Base-by-base conservation (phyloP, 2,113 vertebrate species). In the Megalops atlanticus region DNA sequence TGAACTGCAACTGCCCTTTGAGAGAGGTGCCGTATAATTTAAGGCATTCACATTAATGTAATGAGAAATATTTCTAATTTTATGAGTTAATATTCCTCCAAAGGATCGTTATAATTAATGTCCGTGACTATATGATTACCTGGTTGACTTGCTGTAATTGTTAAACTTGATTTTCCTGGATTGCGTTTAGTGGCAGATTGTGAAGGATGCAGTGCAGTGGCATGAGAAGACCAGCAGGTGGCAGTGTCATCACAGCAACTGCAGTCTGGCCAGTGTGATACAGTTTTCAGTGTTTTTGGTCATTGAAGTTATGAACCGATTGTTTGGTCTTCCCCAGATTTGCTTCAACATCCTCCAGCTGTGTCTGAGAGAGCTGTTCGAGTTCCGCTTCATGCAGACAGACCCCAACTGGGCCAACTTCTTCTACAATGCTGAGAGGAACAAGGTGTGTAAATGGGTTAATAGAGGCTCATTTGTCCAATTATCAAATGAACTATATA, bases 331-430 rank as follows among this genome's bases (percentile, higher is more conserved):
- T 24, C 70, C 81, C 18, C 86, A 97, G 97, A 95, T 98, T 78
- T 95, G 94, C 81, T 95, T 88, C 83, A 94, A 91, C 81, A 94
- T 98, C 81, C 92, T 98, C n/a, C 93, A 94, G 80, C 85, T 98
- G 81, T 96, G 96, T 86, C 92, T 98, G 12, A 91, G 91, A 43
- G 97, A 97, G 84, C 87, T 98, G 43, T 97, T 98, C 84, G 96
- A 98, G 86, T 97, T 97, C 90, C 91, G 94, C 86, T 98, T 98
- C 91, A 98, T 97, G 96, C 97, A 98, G 90, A 98, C 97, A 0
- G 97, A 98, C 83, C 96, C 97, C 49, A 98, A 98, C 92, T 98
- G 97, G 97, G 91, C 97, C 88, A 98, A 97, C 92, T 98, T 97
- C 91, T 95, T 97, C 64, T 98, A 97, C 40, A 95, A 97, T 0